A percentile compares a stretch with the other conserved stretches of the same genome.
Conservation (phyloP, 2,888 invertebrate species). For the Sesia apiformis region DNA sequence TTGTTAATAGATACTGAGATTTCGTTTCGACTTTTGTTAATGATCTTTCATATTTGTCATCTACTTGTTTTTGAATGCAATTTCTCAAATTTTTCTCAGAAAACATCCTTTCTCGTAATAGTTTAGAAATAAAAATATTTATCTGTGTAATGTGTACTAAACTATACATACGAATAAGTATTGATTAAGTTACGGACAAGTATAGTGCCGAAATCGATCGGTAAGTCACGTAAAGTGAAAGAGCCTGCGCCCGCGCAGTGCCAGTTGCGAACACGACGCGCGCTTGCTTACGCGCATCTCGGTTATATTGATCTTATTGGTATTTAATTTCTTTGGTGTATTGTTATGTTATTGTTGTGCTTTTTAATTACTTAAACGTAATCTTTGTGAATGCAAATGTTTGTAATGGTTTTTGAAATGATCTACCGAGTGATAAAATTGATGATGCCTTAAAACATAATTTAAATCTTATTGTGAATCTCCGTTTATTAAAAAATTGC, state of each 20-base stretch:
- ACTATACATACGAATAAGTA: not conserved
- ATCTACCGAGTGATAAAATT: too few relatives aligned
- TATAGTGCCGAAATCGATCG: slow-evolving; percentile 19
- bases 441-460: too few relatives aligned
- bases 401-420: too few relatives aligned
- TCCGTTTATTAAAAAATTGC: too few relatives aligned
- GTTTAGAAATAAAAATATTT: not conserved
- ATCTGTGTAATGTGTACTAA: not conserved
- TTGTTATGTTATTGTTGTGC: too few relatives aligned
- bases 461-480: too few relatives aligned
- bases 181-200: slow-evolving; percentile 8
- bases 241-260: slow-evolving; percentile 38
- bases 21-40: too few relatives aligned
- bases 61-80: not conserved
- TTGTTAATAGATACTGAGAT: too few relatives aligned
- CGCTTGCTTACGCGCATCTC: slow-evolving; percentile 47
- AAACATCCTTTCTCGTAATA: not conserved
- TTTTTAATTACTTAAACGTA: too few relatives aligned
- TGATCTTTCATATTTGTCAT: too few relatives aligned
- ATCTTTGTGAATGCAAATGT: too few relatives aligned
- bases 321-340: not conserved
- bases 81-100: not conserved
- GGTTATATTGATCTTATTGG: slow-evolving; percentile 4
- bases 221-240: slow-evolving; percentile 46
- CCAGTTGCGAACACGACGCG: slow-evolving; percentile 47